A percentile compares a stretch with the other conserved stretches of the same genome.
These are phyloP conservation scores for Eulacestoma nigropectus DNA, from an alignment of 2,113 vertebrate genomes.

Conservation along the genomic window DNA sequence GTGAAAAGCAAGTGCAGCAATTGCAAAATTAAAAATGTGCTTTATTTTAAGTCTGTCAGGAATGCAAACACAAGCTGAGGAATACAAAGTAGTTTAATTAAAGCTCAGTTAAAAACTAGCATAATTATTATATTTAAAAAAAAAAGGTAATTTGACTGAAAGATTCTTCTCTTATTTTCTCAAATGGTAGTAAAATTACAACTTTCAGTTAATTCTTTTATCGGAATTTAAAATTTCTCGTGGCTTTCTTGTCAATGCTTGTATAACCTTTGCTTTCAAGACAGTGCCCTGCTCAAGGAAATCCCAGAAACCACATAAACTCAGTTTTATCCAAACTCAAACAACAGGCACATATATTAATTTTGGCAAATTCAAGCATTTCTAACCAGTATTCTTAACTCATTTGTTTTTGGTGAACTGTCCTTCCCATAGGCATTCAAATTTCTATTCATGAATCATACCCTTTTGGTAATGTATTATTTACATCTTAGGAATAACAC, in stretches of 20 bases:
- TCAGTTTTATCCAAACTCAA: background rate
- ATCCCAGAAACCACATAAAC: background rate
- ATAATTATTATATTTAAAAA: background rate
- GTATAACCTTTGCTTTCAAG: background rate
- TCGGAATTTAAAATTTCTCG: background rate
- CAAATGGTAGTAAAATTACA: background rate
- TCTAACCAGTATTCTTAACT: background rate
- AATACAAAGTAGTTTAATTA: background rate
- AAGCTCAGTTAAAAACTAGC: background rate
- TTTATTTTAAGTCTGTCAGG: background rate
- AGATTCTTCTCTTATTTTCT: background rate
- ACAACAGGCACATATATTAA: background rate
- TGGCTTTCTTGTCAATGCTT: background rate
- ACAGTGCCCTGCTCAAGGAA: background rate
- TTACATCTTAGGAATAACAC: rapidly evolving
- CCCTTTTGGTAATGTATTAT: background rate
- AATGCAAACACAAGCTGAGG: background rate
- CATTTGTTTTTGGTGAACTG: background rate
- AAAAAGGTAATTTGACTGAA: background rate
- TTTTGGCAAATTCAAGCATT: background rate
- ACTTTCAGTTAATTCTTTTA: background rate
- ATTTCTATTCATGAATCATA: background rate
- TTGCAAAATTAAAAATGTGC: constrained; percentile 1
- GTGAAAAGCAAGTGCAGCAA: background rate
- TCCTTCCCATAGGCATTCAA: rapidly evolving